These are phyloP conservation scores for Ceratosolen solmsi DNA, from an alignment of 1,140 invertebrate species.

Conservation along the genomic window DNA sequence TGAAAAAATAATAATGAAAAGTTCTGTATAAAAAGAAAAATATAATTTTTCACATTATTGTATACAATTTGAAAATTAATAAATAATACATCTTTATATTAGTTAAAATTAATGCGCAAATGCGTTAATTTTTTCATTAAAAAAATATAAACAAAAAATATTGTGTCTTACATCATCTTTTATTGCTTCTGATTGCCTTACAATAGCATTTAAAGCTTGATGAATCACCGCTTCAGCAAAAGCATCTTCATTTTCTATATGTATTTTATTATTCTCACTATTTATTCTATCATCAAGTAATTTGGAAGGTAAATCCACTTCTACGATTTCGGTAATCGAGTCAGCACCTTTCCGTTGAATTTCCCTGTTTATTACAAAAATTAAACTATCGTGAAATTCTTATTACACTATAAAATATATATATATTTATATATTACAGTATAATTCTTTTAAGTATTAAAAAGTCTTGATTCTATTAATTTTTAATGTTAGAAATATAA, in stretches of 20 bases:
- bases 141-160: not conserved
- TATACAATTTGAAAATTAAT: no score
- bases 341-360: conserved; percentile 62
- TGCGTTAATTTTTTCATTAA: not conserved
- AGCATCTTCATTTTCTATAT: conserved; percentile 37
- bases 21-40: no score
- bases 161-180: conserved; percentile 2
- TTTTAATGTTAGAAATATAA: no score
- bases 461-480: no score
- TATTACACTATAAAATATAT: not conserved
- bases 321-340: conserved; percentile 65
- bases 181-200: not conserved
- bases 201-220: conserved; percentile 29
- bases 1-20: no score
- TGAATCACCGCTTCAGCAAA: conserved; percentile 25
- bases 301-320: conserved; percentile 59
- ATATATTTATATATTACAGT: not conserved
- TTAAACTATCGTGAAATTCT: not conserved
- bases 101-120: no score
- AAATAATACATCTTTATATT: no score
- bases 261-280: conserved; percentile 43
- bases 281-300: conserved; percentile 14
- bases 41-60: no score
- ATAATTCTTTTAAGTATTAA: no score
- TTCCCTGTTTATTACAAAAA: conserved; percentile 22